Evolutionary conservation across 2,113 vertebrate species (phyloP).

Genomic region (Gobio gobio): DNA sequence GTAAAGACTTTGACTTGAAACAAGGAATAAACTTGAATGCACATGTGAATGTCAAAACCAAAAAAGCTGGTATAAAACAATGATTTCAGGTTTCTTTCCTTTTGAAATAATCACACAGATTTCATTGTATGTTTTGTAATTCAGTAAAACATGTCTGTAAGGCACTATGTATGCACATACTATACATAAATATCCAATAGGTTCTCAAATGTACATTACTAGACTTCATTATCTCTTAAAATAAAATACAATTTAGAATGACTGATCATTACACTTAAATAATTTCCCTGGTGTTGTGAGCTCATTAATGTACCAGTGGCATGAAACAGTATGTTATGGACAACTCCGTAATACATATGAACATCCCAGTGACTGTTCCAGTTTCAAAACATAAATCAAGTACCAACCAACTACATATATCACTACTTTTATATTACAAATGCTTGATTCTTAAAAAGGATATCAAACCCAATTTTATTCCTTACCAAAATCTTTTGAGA

Average conservation of each 20-base stretch:
- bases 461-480: not conserved
- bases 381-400: not conserved
- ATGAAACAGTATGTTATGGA: not conserved
- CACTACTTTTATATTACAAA: not conserved
- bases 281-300: not conserved
- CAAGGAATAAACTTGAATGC: not conserved
- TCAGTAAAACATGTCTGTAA: not conserved
- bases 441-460: conserved; percentile 6
- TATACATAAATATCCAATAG: conserved; percentile 2
- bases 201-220: not conserved
- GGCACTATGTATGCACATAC: not conserved
- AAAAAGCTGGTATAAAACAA: not conserved
- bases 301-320: not conserved
- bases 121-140: not conserved
- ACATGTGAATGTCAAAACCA: not conserved
- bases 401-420: not conserved
- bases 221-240: not conserved
- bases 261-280: not conserved
- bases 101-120: not conserved
- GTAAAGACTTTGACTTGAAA: not conserved
- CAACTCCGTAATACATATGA: not conserved
- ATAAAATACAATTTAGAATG: not conserved
- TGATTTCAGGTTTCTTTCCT: not conserved
- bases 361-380: not conserved
- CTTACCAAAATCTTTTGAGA: not conserved